phyloP scores from a whole-genome alignment of 2,888 invertebrate species.

The Latrodectus elegans region DNA sequence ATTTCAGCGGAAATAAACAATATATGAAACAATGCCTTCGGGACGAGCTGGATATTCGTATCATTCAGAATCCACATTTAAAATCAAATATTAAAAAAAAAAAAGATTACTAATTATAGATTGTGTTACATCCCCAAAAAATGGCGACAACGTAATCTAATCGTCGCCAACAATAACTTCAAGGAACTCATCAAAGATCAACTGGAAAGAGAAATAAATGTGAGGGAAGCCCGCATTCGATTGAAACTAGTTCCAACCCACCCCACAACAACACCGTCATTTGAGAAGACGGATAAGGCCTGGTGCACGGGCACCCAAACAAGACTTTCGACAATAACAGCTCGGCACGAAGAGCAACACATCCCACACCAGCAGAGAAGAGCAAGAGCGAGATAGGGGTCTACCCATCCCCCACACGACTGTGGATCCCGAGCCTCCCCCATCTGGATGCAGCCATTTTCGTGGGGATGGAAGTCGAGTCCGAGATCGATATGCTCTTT shows the following conservation, averaged over 20 bases:
- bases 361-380: constrained; percentile 22
- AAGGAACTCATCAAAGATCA: background rate
- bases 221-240: background rate
- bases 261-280: background rate
- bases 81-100: no score
- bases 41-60: no score
- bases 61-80: no score
- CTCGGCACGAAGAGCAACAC: background rate
- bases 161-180: background rate
- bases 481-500: constrained; percentile 42
- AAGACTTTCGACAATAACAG: constrained; percentile 25
- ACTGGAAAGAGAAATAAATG: no score
- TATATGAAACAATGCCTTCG: no score
- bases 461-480: constrained; percentile 26
- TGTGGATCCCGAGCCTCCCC: constrained; percentile 31
- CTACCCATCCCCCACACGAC: constrained; percentile 38
- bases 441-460: constrained; percentile 52
- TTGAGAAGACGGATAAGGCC: constrained; percentile 32
- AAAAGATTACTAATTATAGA: no score
- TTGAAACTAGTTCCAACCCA: background rate
- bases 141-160: background rate
- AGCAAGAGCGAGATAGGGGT: constrained; percentile 34
- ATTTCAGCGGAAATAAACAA: no score
- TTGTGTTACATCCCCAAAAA: no score
- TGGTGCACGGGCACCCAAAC: constrained; percentile 28